phyloP scores from a whole-genome alignment of 2,797 vertebrate species.

The Scolopax bukidnonensis region DNA sequence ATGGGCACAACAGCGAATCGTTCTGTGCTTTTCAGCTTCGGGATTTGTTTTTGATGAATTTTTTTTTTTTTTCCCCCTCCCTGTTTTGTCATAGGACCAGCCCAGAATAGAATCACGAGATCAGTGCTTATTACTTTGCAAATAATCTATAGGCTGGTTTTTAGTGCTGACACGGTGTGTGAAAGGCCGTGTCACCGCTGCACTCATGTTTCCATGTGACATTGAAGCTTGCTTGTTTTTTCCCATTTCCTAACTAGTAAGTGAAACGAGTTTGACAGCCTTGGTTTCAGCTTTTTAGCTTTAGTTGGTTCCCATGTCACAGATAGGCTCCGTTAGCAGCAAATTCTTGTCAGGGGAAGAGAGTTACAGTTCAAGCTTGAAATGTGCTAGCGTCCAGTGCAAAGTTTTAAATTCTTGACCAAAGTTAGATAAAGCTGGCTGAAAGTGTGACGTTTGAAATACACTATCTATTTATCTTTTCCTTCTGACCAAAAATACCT shows the following conservation, averaged over 20 bases:
- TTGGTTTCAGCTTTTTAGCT: neutral
- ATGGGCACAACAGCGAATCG: neutral
- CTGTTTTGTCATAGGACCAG: neutral
- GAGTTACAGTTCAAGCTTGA: conserved; percentile 17
- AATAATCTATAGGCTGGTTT: conserved; percentile 26
- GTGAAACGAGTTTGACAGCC: conserved; percentile 41
- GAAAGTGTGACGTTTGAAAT: neutral
- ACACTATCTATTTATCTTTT: conserved; percentile 27
- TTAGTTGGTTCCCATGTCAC: conserved; percentile 44
- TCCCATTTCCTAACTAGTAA: conserved; percentile 40
- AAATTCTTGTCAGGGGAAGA: conserved; percentile 35
- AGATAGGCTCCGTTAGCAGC: neutral
- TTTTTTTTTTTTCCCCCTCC: too few relatives aligned
- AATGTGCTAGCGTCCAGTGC: neutral
- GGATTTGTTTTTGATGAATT: neutral
- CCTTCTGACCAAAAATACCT: conserved; percentile 56
- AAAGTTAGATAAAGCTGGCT: conserved; percentile 41
- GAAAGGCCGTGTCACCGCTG: conserved; percentile 17
- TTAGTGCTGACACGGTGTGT: neutral
- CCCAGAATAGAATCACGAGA: conserved; percentile 28
- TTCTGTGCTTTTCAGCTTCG: neutral
- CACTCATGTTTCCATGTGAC: neutral
- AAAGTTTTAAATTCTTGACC: conserved; percentile 52
- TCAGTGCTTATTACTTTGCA: neutral
- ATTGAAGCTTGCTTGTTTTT: neutral